Conservation (phyloP, 2,888 invertebrate genomes). For the Drosophila meridionalis region DNA sequence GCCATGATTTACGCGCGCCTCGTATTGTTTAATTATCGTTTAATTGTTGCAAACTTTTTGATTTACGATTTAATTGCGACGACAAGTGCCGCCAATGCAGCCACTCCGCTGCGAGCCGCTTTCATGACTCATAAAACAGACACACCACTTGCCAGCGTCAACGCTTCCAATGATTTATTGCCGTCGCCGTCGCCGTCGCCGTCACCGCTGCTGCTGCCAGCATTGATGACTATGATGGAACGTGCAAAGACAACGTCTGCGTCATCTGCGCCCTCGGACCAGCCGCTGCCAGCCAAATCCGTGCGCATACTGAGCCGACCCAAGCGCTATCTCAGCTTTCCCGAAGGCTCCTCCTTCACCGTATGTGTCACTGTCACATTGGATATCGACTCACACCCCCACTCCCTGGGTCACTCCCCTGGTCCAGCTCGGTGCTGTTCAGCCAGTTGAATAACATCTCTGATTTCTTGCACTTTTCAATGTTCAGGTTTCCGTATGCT, state of each 20-base stretch:
- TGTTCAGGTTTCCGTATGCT: slow-evolving; percentile 86
- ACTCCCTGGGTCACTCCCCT: too few relatives aligned
- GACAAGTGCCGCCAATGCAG: slow-evolving; percentile 62
- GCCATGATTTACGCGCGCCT: slow-evolving; percentile 72
- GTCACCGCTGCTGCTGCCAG: slow-evolving; percentile 39
- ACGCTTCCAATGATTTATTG: slow-evolving; percentile 73
- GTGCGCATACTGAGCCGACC: slow-evolving; percentile 67
- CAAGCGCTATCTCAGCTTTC: slow-evolving; percentile 86
- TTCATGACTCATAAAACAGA: slow-evolving; percentile 42
- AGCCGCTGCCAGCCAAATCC: slow-evolving; percentile 19
- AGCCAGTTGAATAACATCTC: slow-evolving; percentile 19
- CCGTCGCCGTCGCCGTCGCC: slow-evolving; percentile 30
- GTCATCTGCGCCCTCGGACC: slow-evolving; percentile 11
- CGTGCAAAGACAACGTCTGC: slow-evolving; percentile 55
- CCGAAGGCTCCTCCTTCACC: slow-evolving; percentile 87
- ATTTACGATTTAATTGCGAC: slow-evolving; percentile 78
- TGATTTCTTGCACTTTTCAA: slow-evolving; percentile 8
- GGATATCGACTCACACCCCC: neutral
- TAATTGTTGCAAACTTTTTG: slow-evolving; percentile 76
- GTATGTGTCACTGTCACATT: slow-evolving; percentile 81
- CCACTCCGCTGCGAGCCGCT: slow-evolving; percentile 22
- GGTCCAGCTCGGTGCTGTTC: neutral
- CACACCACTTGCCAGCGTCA: slow-evolving; percentile 33
- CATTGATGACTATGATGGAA: slow-evolving; percentile 77
- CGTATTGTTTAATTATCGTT: slow-evolving; percentile 76